Evolutionary conservation across 2,797 vertebrate species (phyloP), one percentile per base, ranked within the genome.

Genomic region (Diplodus sargus): DNA sequence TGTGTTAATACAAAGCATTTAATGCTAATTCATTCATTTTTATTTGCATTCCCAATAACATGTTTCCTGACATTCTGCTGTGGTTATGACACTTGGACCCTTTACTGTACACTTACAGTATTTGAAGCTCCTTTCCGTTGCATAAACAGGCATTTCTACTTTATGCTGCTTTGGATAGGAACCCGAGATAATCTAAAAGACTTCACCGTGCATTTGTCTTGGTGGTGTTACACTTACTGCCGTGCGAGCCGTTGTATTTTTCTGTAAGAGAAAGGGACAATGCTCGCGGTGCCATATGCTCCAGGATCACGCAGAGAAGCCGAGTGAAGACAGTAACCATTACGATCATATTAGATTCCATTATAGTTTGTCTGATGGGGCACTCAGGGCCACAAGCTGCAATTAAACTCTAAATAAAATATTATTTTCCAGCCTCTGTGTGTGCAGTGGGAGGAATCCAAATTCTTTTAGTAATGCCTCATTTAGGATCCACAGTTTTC

Each of bases 391-490:
- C 91, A 93, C 86, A 70, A 91, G 93, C 88, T 43, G 87, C 93
- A 95, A 94, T 95, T 94, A 94, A 93, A 93, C 83, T 90, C 85
- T 75, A 92, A 92, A 93, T 94, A 92, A 94, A 94, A 94, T 90
- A 93, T 92, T 87, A 91, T 93, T 92, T 94, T 87, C 76, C 74
- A 76, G 82, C 81, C 85, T 83, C 74, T 61, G 69, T 80, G 84
- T 83, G 82, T 87, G 85, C 84, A 84, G 87, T 79, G 87, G 82
- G 87, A 87, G 83, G 90, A 89, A 92, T 92, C 88, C 80, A 90
- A 91, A 92, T 91, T 91, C 71, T 85, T 90, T 90, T 88, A 85
- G 87, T 87, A 83, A 93, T 89, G 90, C 89, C 89, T 93, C 91
- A 94, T 95, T 94, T 93, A 87, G 85, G 83, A 77, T 68, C 74